A percentile compares a stretch with the other conserved stretches of the same genome.
Conservation (phyloP, 2,888 invertebrate species). For the Homarus gammarus region DNA sequence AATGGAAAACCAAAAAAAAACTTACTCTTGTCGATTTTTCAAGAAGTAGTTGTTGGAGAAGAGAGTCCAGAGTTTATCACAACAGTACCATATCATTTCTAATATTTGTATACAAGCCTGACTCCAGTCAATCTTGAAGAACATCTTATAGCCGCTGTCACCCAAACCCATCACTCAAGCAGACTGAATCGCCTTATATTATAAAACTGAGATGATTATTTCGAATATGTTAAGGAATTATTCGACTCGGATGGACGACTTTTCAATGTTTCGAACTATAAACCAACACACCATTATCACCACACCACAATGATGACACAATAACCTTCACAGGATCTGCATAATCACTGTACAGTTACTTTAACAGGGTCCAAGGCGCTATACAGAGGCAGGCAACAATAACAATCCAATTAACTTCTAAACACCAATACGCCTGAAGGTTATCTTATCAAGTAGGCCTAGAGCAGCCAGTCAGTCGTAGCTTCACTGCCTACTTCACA, state of each 20-base stretch:
- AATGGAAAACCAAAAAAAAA: too few relatives aligned
- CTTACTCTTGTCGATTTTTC: too few relatives aligned
- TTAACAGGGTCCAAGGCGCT: too few relatives aligned
- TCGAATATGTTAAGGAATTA: too few relatives aligned
- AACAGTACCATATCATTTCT: constrained; percentile 54
- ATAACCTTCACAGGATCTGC: neutral
- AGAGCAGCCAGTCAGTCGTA: neutral
- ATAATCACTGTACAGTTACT: too few relatives aligned
- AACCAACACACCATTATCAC: neutral
- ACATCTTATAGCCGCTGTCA: constrained; percentile 21
- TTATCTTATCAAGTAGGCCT: neutral
- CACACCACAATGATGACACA: neutral
- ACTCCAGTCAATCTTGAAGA: constrained; percentile 61
- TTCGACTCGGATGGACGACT: neutral
- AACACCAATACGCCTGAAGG: too few relatives aligned
- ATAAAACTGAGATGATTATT: too few relatives aligned
- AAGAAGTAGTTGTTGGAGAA: constrained; percentile 19
- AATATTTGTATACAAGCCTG: constrained; percentile 36
- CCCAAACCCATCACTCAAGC: neutral
- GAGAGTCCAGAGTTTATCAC: constrained; percentile 50
- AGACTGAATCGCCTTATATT: neutral
- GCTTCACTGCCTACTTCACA: neutral
- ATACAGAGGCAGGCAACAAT: too few relatives aligned
- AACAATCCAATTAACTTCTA: too few relatives aligned
- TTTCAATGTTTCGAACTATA: neutral